A percentile compares a stretch with the other conserved stretches of the same genome.
Evolutionary conservation across 1,140 invertebrate species (phyloP).

Genomic region (Eufriesea mexicana): DNA sequence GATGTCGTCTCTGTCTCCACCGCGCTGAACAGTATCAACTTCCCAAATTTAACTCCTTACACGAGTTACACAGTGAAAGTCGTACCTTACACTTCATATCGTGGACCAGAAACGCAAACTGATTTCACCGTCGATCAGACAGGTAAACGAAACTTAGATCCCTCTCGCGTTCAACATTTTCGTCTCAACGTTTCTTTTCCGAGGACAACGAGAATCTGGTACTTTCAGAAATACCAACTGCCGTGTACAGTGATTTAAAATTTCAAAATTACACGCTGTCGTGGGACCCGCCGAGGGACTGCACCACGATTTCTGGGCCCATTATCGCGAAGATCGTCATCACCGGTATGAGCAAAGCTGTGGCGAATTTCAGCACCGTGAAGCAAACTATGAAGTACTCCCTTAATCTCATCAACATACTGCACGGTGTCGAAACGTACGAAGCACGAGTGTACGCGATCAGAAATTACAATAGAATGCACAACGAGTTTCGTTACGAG

Average conservation of each 20-base stretch:
- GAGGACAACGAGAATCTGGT: not conserved
- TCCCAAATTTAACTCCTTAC: constrained; percentile 50
- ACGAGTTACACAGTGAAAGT: constrained; percentile 40
- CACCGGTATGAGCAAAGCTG: constrained; percentile 36
- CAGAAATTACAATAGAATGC: not conserved
- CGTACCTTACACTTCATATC: constrained; percentile 36
- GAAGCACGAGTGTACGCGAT: constrained; percentile 43
- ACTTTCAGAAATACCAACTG: constrained; percentile 45
- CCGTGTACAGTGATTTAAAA: constrained; percentile 27
- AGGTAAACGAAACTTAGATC: constrained; percentile 30
- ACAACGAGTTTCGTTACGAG: constrained; percentile 39
- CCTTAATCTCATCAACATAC: not conserved
- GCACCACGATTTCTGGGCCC: constrained; percentile 50
- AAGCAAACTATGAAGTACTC: not conserved
- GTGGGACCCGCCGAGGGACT: constrained; percentile 57
- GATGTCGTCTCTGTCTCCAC: not conserved
- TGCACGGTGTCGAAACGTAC: constrained; percentile 55
- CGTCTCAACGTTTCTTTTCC: not conserved
- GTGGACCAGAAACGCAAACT: not conserved
- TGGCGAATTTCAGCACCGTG: not conserved
- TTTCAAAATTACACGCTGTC: constrained; percentile 17
- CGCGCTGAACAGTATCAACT: not conserved
- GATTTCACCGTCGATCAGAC: constrained; percentile 13
- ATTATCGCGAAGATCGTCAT: constrained; percentile 46
- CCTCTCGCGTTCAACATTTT: not conserved